These are phyloP conservation scores for Hirudo medicinalis DNA, from an alignment of 1,140 invertebrate species.

Conservation along the genomic window DNA sequence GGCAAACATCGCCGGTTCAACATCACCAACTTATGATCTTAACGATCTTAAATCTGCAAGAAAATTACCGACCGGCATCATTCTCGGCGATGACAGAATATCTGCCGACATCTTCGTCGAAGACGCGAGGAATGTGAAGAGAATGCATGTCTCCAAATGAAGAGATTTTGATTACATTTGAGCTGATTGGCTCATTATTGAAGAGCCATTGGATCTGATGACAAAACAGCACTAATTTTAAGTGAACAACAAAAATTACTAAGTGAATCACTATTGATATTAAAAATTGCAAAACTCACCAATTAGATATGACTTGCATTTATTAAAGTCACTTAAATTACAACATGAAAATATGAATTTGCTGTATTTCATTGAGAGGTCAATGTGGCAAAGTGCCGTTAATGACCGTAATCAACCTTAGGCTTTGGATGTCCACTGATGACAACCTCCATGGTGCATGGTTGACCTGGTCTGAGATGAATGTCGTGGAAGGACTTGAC, in stretches of 20 bases:
- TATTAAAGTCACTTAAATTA: too few relatives aligned
- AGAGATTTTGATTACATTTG: slow-evolving; percentile 58
- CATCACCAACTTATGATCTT: not conserved
- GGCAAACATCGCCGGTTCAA: not conserved
- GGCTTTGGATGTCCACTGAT: slow-evolving; percentile 57
- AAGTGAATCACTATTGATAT: too few relatives aligned
- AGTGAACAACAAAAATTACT: too few relatives aligned
- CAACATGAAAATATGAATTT: too few relatives aligned
- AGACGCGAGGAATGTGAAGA: slow-evolving; percentile 45
- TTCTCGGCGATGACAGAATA: slow-evolving; percentile 42
- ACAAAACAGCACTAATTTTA: not conserved
- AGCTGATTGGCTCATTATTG: slow-evolving; percentile 54
- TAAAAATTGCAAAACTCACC: too few relatives aligned
- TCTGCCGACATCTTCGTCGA: slow-evolving; percentile 38
- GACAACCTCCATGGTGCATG: slow-evolving; percentile 57
- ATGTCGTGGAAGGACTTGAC: slow-evolving; percentile 36
- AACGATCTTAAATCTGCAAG: not conserved
- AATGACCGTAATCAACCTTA: slow-evolving; percentile 45
- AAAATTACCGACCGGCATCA: slow-evolving; percentile 30
- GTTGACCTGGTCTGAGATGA: slow-evolving; percentile 42
- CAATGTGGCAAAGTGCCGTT: too few relatives aligned
- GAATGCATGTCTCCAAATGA: slow-evolving; percentile 55
- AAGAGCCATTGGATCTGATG: slow-evolving; percentile 57
- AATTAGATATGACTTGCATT: too few relatives aligned
- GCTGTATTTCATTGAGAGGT: too few relatives aligned